Percentiles rank a stretch among this genome's conserved stretches.
These are phyloP conservation scores for Zaprionus inermis DNA, from an alignment of 1,140 invertebrate species.

Conservation along the genomic window DNA sequence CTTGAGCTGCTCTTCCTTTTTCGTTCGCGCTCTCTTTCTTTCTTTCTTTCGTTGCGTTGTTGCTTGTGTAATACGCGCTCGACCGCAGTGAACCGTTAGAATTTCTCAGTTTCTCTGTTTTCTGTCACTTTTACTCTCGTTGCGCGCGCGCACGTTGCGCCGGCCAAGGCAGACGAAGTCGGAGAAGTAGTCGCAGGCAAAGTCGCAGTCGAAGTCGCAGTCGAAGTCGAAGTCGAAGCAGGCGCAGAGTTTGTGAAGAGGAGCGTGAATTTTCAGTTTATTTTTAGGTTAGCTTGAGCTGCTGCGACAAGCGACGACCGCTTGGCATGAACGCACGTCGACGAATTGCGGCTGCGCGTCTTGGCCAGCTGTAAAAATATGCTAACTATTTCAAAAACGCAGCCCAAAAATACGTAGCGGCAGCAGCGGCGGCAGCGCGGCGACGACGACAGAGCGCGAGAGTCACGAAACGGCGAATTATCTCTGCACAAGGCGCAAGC, in stretches of 20 bases:
- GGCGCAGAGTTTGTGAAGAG: background rate
- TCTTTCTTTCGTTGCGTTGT: slow-evolving; percentile 7
- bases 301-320: slow-evolving; percentile 72
- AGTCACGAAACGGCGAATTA: slow-evolving; percentile 23
- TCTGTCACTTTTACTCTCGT: slow-evolving; percentile 64
- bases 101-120: slow-evolving; percentile 42
- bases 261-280: slow-evolving; percentile 3
- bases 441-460: slow-evolving; percentile 29
- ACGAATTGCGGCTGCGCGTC: slow-evolving; percentile 83
- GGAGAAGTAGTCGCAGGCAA: background rate
- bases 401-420: slow-evolving; percentile 60
- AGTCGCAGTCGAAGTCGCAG: background rate
- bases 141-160: slow-evolving; percentile 35
- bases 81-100: slow-evolving; percentile 49
- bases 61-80: slow-evolving; percentile 42
- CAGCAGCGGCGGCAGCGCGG: slow-evolving; percentile 3
- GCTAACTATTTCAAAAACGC: slow-evolving; percentile 81
- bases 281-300: slow-evolving; percentile 8
- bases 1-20: slow-evolving; percentile 19
- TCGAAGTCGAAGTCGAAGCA: background rate
- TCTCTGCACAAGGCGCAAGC: slow-evolving; percentile 11
- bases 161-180: background rate
- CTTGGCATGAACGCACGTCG: slow-evolving; percentile 79
- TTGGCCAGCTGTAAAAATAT: slow-evolving; percentile 82
- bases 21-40: background rate